These are phyloP conservation scores for Nemopilema nomurai DNA, from an alignment of 30 jellyfish, hydroid and myxozoan species.

Conservation along the genomic window DNA sequence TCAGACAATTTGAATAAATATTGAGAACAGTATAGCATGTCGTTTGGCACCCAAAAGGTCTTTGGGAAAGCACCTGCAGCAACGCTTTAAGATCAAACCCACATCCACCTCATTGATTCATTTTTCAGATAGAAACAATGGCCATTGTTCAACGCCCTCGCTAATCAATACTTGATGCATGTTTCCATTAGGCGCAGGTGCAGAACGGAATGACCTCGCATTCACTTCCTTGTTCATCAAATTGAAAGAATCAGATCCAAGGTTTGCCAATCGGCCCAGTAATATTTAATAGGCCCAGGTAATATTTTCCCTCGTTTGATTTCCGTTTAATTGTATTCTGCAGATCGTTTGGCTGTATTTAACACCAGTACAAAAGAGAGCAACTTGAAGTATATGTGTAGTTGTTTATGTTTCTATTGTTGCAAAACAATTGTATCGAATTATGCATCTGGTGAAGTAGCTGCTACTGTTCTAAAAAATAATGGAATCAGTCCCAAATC, in stretches of 20 bases:
- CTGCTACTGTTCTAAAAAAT: too few relatives aligned
- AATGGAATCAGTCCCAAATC: too few relatives aligned
- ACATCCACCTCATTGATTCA: constrained; percentile 4
- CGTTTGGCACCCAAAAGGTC: neutral
- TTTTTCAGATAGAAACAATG: constrained; percentile 15
- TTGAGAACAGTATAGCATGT: neutral
- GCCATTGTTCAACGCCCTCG: neutral
- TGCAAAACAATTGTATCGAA: too few relatives aligned
- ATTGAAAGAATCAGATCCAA: neutral
- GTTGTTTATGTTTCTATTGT: too few relatives aligned
- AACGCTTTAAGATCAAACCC: constrained; percentile 8
- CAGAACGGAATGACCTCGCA: constrained; percentile 3
- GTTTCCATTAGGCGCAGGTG: constrained; percentile 3
- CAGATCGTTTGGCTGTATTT: too few relatives aligned
- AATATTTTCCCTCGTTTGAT: neutral
- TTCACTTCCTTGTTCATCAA: neutral
- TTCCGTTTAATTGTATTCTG: neutral
- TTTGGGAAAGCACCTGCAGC: constrained; percentile 9
- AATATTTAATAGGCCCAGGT: neutral
- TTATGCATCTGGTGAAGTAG: too few relatives aligned
- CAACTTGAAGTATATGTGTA: too few relatives aligned
- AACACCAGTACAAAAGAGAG: too few relatives aligned
- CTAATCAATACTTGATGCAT: neutral
- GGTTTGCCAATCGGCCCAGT: neutral
- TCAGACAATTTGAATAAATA: neutral